A percentile compares a stretch with the other conserved stretches of the same genome.
These are phyloP conservation scores for Caerostris extrusa DNA, from an alignment of 1,140 invertebrate genomes.

Conservation along the genomic window DNA sequence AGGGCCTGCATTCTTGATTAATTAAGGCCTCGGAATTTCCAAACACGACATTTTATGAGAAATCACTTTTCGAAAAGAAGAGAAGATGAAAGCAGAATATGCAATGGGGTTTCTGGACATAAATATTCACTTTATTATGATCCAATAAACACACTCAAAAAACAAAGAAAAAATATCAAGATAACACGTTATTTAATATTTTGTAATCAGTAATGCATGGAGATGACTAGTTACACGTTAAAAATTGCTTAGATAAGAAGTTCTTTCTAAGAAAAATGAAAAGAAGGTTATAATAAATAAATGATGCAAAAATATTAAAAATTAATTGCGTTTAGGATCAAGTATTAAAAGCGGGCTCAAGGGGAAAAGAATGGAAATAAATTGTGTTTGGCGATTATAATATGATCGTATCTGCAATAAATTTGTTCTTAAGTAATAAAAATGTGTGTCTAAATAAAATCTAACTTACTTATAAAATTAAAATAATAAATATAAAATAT, in stretches of 20 bases:
- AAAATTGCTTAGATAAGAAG: slow-evolving; percentile 21
- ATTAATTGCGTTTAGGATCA: background rate
- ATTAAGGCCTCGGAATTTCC: slow-evolving; percentile 48
- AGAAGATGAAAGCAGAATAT: background rate
- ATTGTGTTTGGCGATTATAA: background rate
- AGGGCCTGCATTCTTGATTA: slow-evolving; percentile 31
- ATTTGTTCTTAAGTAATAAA: too few species aligned
- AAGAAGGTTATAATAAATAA: background rate
- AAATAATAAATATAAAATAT: too few species aligned
- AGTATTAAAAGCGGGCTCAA: background rate
- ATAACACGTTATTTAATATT: slow-evolving; percentile 35
- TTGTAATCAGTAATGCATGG: background rate
- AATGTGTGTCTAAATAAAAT: too few species aligned
- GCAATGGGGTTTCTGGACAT: background rate
- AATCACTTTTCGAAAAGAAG: slow-evolving; percentile 23
- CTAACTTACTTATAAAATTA: too few species aligned
- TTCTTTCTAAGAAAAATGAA: background rate
- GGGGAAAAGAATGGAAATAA: background rate
- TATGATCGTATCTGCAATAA: too few species aligned
- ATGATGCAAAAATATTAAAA: background rate
- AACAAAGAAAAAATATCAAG: background rate
- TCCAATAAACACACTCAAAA: slow-evolving; percentile 2
- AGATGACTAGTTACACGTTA: slow-evolving; percentile 1
- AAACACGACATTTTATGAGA: slow-evolving; percentile 51
- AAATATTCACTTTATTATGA: slow-evolving; percentile 46